Conservation (phyloP, 2,797 vertebrate species). For the Hydrolagus colliei region DNA sequence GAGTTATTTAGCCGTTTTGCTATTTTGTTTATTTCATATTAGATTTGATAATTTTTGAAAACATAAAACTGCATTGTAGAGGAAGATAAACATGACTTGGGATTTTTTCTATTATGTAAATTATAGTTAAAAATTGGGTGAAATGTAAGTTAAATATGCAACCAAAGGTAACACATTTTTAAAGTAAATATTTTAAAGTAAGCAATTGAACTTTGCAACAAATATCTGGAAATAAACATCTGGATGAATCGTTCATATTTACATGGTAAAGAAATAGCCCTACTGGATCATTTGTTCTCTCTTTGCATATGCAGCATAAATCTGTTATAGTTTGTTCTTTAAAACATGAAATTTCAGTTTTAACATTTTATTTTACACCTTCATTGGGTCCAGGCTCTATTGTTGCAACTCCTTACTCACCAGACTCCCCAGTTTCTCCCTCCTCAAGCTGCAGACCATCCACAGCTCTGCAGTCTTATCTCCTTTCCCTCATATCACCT, state of each 20-base stretch:
- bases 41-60: background rate
- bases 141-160: background rate
- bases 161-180: background rate
- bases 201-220: background rate
- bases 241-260: background rate
- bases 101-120: background rate
- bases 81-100: background rate
- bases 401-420: too few species aligned
- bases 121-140: constrained; percentile 11
- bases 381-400: too few species aligned
- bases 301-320: too few species aligned
- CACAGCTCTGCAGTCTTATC: too few species aligned
- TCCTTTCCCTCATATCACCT: too few species aligned
- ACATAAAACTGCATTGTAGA: background rate
- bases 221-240: background rate
- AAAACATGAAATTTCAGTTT: too few species aligned
- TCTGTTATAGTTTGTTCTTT: too few species aligned
- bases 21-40: background rate
- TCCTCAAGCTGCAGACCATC: too few species aligned
- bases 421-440: too few species aligned
- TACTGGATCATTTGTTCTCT: too few species aligned
- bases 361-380: too few species aligned
- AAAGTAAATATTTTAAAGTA: background rate
- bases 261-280: too few species aligned
- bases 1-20: constrained; percentile 23